These are phyloP conservation scores for Pachliopta kotzebuea DNA, from an alignment of 2,888 invertebrate genomes.

Conservation along the genomic window DNA sequence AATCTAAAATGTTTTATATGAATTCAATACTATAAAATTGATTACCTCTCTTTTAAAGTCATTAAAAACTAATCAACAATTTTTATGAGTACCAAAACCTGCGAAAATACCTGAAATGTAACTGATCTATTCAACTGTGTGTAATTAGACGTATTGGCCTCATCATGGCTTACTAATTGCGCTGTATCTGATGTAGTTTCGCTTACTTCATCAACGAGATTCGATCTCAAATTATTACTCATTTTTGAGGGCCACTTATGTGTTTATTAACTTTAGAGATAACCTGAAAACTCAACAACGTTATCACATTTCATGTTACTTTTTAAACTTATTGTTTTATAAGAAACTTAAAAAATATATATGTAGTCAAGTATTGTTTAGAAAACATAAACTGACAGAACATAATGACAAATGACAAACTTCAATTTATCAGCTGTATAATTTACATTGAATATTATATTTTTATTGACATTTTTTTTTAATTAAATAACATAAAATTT, in stretches of 20 bases:
- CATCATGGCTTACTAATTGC: conserved; percentile 60
- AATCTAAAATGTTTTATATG: too few relatives aligned
- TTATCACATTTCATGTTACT: conserved; percentile 5
- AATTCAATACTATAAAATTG: neutral
- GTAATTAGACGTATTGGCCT: conserved; percentile 62
- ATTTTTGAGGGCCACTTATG: conserved; percentile 38
- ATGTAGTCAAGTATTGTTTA: neutral
- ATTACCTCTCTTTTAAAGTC: too few relatives aligned
- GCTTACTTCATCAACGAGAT: conserved; percentile 47
- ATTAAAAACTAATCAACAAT: too few relatives aligned
- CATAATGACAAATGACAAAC: neutral
- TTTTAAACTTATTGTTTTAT: neutral
- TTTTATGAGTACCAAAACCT: neutral
- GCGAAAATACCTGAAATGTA: conserved; percentile 51
- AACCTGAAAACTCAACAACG: conserved; percentile 9
- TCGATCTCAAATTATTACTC: conserved; percentile 49
- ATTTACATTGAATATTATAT: neutral
- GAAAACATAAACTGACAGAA: neutral
- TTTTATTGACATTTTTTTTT: too few relatives aligned
- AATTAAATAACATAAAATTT: too few relatives aligned
- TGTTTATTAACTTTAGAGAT: conserved; percentile 23
- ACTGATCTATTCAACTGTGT: conserved; percentile 56
- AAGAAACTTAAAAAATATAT: neutral
- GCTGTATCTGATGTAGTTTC: conserved; percentile 66
- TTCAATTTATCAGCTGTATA: neutral